Evolutionary conservation across 2,797 vertebrate genomes (phyloP).

Genomic region (Chromis chromis): DNA sequence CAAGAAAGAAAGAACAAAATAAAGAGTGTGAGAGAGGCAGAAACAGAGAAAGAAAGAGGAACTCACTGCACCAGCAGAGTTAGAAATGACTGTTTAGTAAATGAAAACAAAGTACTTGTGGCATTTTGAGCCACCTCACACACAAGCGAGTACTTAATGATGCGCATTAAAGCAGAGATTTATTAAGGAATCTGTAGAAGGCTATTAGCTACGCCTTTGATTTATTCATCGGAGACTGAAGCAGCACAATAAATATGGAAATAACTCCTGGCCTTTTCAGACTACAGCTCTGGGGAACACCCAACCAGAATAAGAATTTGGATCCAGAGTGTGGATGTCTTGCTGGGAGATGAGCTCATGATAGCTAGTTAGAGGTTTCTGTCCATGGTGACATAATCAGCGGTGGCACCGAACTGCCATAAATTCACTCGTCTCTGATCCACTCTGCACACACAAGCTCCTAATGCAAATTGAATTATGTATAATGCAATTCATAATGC

Average conservation of each 20-base stretch:
- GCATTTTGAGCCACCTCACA: slow-evolving; percentile 74
- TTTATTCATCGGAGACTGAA: slow-evolving; percentile 79
- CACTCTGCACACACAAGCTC: slow-evolving; percentile 14
- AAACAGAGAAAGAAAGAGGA: slow-evolving; percentile 1
- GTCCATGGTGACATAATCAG: slow-evolving; percentile 45
- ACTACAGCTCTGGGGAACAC: slow-evolving; percentile 58
- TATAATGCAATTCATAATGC: slow-evolving; percentile 18
- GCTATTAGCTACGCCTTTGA: slow-evolving; percentile 81
- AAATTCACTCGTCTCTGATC: slow-evolving; percentile 26
- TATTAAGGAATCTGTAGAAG: slow-evolving; percentile 79
- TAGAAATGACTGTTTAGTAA: slow-evolving; percentile 70
- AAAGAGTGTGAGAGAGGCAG: neutral
- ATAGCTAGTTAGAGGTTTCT: slow-evolving; percentile 44
- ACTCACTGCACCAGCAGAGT: slow-evolving; percentile 20
- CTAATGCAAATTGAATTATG: slow-evolving; percentile 31
- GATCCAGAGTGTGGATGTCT: slow-evolving; percentile 52
- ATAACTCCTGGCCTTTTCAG: slow-evolving; percentile 78
- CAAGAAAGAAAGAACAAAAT: slow-evolving; percentile 19
- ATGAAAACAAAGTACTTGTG: slow-evolving; percentile 80
- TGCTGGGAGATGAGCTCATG: slow-evolving; percentile 60
- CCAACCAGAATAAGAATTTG: slow-evolving; percentile 54
- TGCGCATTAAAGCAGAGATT: slow-evolving; percentile 80
- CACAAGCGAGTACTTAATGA: slow-evolving; percentile 78
- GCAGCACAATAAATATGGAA: slow-evolving; percentile 83
- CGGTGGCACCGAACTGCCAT: slow-evolving; percentile 33